Conservation (phyloP, 1,140 invertebrate species). For the Papilio polyxenes region DNA sequence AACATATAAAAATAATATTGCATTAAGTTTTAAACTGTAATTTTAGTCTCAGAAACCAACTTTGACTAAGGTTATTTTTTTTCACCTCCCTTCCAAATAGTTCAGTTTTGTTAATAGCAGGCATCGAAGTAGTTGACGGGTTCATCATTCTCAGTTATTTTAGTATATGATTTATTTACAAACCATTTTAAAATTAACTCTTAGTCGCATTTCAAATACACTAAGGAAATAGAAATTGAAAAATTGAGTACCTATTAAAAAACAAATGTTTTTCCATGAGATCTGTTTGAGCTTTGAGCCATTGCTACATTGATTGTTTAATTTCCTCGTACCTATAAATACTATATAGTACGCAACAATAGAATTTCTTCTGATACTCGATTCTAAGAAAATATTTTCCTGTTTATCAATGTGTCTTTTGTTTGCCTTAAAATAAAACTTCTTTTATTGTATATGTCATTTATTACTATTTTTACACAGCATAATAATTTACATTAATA, state of each 20-base stretch:
- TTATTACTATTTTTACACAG: conserved; percentile 36
- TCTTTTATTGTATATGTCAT: neutral
- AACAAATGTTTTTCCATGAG: neutral
- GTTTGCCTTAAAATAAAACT: neutral
- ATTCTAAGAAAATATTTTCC: neutral
- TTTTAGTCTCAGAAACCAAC: too few species aligned
- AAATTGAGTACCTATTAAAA: too few species aligned
- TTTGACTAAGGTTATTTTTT: neutral
- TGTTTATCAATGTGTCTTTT: neutral
- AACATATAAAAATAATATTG: too few species aligned
- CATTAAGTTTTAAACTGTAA: too few species aligned
- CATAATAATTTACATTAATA: conserved; percentile 36
- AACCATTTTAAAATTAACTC: neutral
- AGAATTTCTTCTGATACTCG: neutral
- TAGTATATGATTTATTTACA: conserved; percentile 1
- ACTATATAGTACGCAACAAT: too few species aligned
- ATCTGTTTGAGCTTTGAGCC: too few species aligned
- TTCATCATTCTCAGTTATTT: conserved; percentile 20
- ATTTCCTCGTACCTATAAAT: neutral
- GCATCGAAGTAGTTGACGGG: conserved; percentile 14
- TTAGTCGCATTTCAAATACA: neutral
- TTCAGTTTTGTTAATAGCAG: neutral
- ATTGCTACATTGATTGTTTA: neutral
- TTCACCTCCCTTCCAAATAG: neutral
- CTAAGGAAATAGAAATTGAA: neutral